Base-by-base conservation (phyloP, 2,888 invertebrate species). In the Geophilus truncorum region DNA sequence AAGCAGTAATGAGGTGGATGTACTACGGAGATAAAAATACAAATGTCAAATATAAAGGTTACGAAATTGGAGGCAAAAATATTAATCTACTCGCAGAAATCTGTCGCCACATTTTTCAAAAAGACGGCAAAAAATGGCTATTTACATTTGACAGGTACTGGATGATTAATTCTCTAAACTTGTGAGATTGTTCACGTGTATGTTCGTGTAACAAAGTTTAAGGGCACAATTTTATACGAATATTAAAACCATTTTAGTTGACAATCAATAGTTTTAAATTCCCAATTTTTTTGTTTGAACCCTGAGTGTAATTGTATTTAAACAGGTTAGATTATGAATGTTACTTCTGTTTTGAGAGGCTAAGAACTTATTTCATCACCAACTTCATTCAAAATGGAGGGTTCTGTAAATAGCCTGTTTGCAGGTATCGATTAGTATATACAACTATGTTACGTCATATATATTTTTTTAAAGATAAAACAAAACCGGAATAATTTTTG, bases 301-400 rank as follows among this genome's bases (percentile, higher is more conserved):
- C 70, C 70, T 70, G 70, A 70, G 70, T 70, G 70, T 23, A 70
- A 70, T 15, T 70, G 25, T 23, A 62, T 70, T 70, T 15, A 23
- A 70, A 25, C 28, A 28, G 70, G 70, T 25, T 28, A 28, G 70
- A n/a, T 62, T 70, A 28, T 23, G 70, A 28, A 25, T 70, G 70
- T 51, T 15, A 70, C 25, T 28, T 25, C 51, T 51, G 51, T n/a
- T n/a, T n/a, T n/a, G n/a, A n/a, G 70, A 25, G 70, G 70, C 70
- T 70, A 70, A 28, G 28, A 70, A 70, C 25, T 0, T 28, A 70
- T 51, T n/a, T 51, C 51, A 21, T 51, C 51, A 51, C 51, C 51
- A 25, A 70, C 70, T 70, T 70, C 70, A 70, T 70, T 70, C 70
- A 70, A 70, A 70, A 70, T 70, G 70, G 70, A 70, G 70, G 70